Evolutionary conservation across 2,888 invertebrate species (phyloP).

Genomic region (Liopterus haemorrhoidalis): DNA sequence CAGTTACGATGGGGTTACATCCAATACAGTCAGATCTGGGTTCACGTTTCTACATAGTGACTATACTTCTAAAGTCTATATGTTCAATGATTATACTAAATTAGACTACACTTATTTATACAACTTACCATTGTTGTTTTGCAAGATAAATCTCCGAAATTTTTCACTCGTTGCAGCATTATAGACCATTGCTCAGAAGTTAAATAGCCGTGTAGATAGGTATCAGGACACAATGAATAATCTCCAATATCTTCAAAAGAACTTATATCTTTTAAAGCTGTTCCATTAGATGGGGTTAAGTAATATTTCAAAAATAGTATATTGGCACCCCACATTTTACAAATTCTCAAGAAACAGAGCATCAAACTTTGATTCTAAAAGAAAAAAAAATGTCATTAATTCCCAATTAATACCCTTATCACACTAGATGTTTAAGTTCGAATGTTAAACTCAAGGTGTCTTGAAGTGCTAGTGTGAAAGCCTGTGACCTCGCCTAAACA

Average conservation of each 20-base stretch:
- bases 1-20: too few relatives aligned
- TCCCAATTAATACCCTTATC: background rate
- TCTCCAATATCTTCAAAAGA: conserved; percentile 34
- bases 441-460: background rate
- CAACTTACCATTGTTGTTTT: conserved; percentile 36
- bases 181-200: conserved; percentile 41
- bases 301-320: conserved; percentile 39
- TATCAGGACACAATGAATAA: conserved; percentile 38
- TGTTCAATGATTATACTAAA: too few relatives aligned
- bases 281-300: conserved; percentile 22
- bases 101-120: conserved; percentile 9
- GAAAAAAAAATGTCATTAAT: conserved; percentile 14
- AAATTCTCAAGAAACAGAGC: conserved; percentile 40
- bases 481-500: background rate
- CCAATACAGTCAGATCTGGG: too few relatives aligned
- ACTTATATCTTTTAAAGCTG: conserved; percentile 24
- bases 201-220: conserved; percentile 42
- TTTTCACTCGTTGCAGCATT: conserved; percentile 42
- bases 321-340: conserved; percentile 42
- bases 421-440: background rate
- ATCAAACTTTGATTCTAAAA: conserved; percentile 42
- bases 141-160: conserved; percentile 43
- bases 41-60: too few relatives aligned
- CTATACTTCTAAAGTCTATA: too few relatives aligned
- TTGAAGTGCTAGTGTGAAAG: background rate